These are phyloP conservation scores for Pristionchus fissidentatus DNA, from an alignment of 2,888 invertebrate genomes.

Conservation along the genomic window DNA sequence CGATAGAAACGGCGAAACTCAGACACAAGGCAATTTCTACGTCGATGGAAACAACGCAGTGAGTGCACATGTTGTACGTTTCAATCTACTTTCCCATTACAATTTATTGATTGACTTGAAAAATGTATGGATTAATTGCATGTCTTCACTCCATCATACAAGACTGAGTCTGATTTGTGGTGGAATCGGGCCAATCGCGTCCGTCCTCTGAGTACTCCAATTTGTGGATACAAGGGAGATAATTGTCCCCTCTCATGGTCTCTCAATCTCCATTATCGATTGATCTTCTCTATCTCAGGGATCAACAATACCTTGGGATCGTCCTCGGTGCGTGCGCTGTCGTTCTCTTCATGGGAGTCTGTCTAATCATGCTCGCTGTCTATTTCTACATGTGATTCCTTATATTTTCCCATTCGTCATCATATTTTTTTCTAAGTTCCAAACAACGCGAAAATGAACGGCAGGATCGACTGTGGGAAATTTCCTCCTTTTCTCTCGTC, in stretches of 20 bases:
- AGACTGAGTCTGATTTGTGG: slow-evolving; percentile 51
- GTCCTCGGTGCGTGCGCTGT: slow-evolving; percentile 55
- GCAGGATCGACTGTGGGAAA: slow-evolving; percentile 59
- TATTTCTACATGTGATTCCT: slow-evolving; percentile 47
- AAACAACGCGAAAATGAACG: slow-evolving; percentile 55
- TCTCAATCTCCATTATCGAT: background rate
- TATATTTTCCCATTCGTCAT: background rate
- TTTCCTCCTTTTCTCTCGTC: slow-evolving; percentile 46
- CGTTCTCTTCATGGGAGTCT: slow-evolving; percentile 53
- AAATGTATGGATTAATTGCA: no score
- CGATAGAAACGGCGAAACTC: background rate
- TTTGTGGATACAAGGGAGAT: slow-evolving; percentile 58
- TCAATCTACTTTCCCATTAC: background rate
- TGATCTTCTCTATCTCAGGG: background rate
- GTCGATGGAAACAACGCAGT: background rate
- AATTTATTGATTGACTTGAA: no score
- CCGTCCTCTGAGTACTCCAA: slow-evolving; percentile 52
- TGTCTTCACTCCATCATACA: background rate
- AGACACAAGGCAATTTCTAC: slow-evolving; percentile 2
- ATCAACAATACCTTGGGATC: slow-evolving; percentile 57
- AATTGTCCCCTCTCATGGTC: slow-evolving; percentile 36
- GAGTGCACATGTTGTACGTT: background rate
- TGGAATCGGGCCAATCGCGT: slow-evolving; percentile 51
- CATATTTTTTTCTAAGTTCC: slow-evolving; percentile 49
- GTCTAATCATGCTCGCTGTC: slow-evolving; percentile 53